Percentiles rank a stretch among this genome's conserved stretches.
These are phyloP conservation scores for Ptychochromis oligacanthus DNA, from an alignment of 2,113 vertebrate genomes.

Conservation along the genomic window DNA sequence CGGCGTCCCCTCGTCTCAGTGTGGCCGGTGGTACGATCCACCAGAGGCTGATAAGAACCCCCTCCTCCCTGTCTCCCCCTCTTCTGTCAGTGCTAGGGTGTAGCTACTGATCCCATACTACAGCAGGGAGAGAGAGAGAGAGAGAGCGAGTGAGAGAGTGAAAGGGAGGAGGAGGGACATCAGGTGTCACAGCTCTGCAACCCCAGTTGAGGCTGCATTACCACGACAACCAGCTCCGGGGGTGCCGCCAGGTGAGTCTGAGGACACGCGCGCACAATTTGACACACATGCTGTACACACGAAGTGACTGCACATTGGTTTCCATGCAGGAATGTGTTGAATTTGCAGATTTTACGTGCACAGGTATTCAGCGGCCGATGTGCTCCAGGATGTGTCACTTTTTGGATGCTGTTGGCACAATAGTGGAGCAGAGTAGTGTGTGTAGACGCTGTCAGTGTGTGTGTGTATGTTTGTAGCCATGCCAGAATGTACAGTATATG, in stretches of 20 bases:
- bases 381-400: slow-evolving; percentile 50
- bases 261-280: slow-evolving; percentile 51
- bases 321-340: slow-evolving; percentile 8
- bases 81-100: slow-evolving; percentile 77
- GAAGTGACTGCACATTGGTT: slow-evolving; percentile 18
- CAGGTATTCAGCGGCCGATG: slow-evolving; percentile 50
- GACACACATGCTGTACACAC: slow-evolving; percentile 21
- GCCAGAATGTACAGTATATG: slow-evolving; percentile 52
- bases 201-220: slow-evolving; percentile 70
- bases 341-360: slow-evolving; percentile 13
- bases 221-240: slow-evolving; percentile 65
- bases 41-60: slow-evolving; percentile 70
- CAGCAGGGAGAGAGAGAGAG: slow-evolving; percentile 65
- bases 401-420: not conserved
- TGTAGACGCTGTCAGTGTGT: not conserved
- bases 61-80: slow-evolving; percentile 71
- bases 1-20: slow-evolving; percentile 47
- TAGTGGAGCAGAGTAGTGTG: not conserved
- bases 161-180: slow-evolving; percentile 38
- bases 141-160: slow-evolving; percentile 56
- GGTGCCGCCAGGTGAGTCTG: slow-evolving; percentile 75
- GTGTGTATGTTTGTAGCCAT: not conserved
- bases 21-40: slow-evolving; percentile 54
- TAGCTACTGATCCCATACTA: slow-evolving; percentile 76
- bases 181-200: slow-evolving; percentile 72